A percentile compares a stretch with the other conserved stretches of the same genome.
These are phyloP conservation scores for Lithophane semibrunnea DNA, from an alignment of 2,888 invertebrate species.

Conservation along the genomic window DNA sequence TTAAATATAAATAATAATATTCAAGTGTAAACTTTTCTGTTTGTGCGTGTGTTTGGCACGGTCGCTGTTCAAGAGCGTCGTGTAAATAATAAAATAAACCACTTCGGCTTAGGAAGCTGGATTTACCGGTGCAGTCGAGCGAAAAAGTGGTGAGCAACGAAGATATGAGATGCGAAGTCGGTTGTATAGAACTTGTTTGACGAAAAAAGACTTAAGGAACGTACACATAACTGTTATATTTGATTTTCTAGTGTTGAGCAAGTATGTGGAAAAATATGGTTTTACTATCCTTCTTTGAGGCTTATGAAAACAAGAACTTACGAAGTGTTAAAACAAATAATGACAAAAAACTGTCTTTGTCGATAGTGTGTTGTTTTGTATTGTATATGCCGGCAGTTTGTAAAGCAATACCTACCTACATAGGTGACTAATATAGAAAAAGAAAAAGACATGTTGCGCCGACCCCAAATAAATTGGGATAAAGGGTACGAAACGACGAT, in stretches of 20 bases:
- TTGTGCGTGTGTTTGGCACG: slow-evolving; percentile 60
- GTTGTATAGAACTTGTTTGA: slow-evolving; percentile 9
- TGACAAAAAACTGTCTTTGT: slow-evolving; percentile 1
- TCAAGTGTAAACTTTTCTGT: slow-evolving; percentile 43
- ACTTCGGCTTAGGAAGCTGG: slow-evolving; percentile 76
- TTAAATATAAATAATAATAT: slow-evolving; percentile 16
- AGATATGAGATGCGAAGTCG: slow-evolving; percentile 20
- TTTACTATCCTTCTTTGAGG: slow-evolving; percentile 12
- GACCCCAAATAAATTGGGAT: neutral
- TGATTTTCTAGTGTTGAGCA: neutral
- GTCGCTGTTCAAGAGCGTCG: slow-evolving; percentile 66
- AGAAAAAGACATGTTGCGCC: neutral
- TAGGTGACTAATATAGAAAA: neutral
- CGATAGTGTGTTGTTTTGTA: neutral
- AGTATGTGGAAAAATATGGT: slow-evolving; percentile 5
- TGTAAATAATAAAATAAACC: slow-evolving; percentile 78
- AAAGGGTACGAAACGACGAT: neutral
- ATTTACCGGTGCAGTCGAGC: slow-evolving; percentile 80
- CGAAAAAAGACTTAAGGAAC: slow-evolving; percentile 10
- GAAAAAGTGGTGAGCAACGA: slow-evolving; percentile 65
- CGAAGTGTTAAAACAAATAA: slow-evolving; percentile 38
- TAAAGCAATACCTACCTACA: neutral
- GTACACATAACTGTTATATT: slow-evolving; percentile 27
- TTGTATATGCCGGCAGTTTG: neutral
- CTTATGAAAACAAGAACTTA: slow-evolving; percentile 30